These are phyloP conservation scores for Bubo blakistoni DNA, from an alignment of 2,113 vertebrate species.

Conservation along the genomic window DNA sequence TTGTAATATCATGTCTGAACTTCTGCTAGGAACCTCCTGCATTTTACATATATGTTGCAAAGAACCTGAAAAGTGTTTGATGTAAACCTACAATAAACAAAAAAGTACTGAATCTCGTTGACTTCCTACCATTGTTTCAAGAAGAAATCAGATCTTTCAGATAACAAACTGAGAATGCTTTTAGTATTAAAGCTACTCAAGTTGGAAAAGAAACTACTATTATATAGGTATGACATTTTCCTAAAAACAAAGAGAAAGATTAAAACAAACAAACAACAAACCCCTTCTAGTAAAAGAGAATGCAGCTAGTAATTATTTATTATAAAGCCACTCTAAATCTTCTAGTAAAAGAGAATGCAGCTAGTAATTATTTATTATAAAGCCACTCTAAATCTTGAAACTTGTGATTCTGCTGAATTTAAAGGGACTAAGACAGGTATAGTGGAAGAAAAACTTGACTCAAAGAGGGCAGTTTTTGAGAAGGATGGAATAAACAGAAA, in stretches of 20 bases:
- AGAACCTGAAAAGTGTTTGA: background rate
- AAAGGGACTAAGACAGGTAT: background rate
- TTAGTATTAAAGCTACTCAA: background rate
- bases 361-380: background rate
- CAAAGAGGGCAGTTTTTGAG: background rate
- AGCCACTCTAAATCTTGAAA: background rate
- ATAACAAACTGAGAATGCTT: background rate
- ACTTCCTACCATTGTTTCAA: background rate
- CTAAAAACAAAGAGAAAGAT: background rate
- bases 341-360: background rate
- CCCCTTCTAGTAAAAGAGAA: background rate
- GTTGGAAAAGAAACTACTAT: background rate
- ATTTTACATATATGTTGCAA: fast-evolving
- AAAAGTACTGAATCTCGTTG: background rate
- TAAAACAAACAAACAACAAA: fast-evolving
- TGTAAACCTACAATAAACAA: background rate
- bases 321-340: background rate
- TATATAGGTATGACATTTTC: background rate
- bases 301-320: background rate
- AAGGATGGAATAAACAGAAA: background rate
- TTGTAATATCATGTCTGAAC: background rate
- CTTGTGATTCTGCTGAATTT: background rate
- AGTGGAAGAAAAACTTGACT: background rate
- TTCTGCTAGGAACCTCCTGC: background rate
- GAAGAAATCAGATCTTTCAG: background rate